Conservation (phyloP, 2,113 vertebrate genomes). For the Larimichthys polyactis region DNA sequence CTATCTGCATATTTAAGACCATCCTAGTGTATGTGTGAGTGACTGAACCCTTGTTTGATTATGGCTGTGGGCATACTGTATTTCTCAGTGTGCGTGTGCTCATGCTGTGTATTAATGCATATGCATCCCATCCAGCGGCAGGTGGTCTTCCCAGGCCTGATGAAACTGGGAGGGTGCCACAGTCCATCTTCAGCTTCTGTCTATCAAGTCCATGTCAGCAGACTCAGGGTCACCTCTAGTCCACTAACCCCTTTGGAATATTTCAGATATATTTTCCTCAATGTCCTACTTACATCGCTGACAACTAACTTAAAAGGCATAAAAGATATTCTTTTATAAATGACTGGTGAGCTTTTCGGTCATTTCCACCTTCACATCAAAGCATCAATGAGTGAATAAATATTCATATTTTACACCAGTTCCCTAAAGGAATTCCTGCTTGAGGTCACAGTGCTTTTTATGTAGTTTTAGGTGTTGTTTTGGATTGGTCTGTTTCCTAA, state of each 20-base stretch:
- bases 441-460: background rate
- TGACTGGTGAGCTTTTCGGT: background rate
- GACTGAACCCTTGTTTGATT: conserved; percentile 22
- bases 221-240: conserved; percentile 69
- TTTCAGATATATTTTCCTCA: background rate
- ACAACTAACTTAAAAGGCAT: background rate
- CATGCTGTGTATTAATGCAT: conserved; percentile 67
- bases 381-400: background rate
- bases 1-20: conserved; percentile 31
- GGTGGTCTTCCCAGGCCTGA: conserved; percentile 57
- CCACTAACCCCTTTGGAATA: conserved; percentile 9
- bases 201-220: conserved; percentile 59
- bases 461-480: conserved; percentile 33
- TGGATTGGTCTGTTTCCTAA: conserved; percentile 45
- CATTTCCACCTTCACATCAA: background rate
- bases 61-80: conserved; percentile 21
- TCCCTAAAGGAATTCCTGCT: background rate
- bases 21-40: conserved; percentile 4
- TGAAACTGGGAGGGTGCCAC: conserved; percentile 41
- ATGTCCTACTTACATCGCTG: background rate
- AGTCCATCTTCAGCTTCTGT: conserved; percentile 57
- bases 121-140: conserved; percentile 69
- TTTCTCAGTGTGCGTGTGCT: conserved; percentile 19
- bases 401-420: background rate
- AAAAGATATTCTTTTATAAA: background rate